Base-by-base conservation (phyloP, 2,888 invertebrate genomes). In the Nudaria mundana region DNA sequence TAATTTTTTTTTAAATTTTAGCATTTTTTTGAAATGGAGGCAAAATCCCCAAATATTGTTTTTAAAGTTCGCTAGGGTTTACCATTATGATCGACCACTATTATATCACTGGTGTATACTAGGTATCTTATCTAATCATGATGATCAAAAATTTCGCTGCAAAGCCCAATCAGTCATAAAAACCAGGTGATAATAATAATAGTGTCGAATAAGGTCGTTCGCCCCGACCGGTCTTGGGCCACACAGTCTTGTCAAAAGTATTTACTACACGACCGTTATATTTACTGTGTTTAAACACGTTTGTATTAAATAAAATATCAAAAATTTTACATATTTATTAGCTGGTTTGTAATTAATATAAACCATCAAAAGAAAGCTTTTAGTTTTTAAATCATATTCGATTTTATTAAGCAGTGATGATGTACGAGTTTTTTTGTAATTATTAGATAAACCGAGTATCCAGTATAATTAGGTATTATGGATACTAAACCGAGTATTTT, bases 141-240 rank as follows among this genome's bases (percentile, higher is more conserved):
- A 34, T 31, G 35, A 30, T 34, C 32, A 48, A 45, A 44, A 44
- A 50, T 20, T 20, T 37, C 16, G 52, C 38, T 28, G 31, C 31
- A 37, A 29, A 44, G 5, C 18, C 18, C 45, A 46, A 57, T 57
- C 42, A 40, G 30, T 44, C 42, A 59, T 55, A 56, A 55, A 42
- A 47, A 26, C 16, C 34, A 10, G 49, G 42, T 44, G 37, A 22
- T 45, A 39, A 40, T 30, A 44, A 44, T 59, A 64, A 56, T 48
- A 63, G 67, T 65, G 70, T 64, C 75, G 66, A 76, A 77, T 65
- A 57, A 70, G 83, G 66, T 62, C 73, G 33, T 72, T 75, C 64
- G 77, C 70, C 78, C 56, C 56, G 48, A 75, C 77, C 70, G 69
- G 79, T 74, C 59, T 52, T 57, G 50, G 40, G 16, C 31, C 47